phyloP scores from a whole-genome alignment of 1,140 invertebrate species.

The Elymnias hypermnestra region DNA sequence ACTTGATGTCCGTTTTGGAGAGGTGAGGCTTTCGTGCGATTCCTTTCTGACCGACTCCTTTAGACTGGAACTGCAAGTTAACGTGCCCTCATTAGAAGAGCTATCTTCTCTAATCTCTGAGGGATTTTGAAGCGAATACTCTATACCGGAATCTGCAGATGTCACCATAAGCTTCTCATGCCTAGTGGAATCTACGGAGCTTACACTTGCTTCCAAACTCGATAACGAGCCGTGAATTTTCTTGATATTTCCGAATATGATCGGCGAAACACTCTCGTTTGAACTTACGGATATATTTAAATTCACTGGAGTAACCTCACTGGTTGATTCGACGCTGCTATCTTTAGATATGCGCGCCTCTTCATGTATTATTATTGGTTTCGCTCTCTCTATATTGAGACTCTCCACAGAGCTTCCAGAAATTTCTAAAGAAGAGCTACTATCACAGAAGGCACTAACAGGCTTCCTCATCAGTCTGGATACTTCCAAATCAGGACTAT shows the following conservation, averaged over 20 bases:
- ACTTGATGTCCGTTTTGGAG: slow-evolving; percentile 61
- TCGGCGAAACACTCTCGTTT: slow-evolving; percentile 70
- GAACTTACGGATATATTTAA: slow-evolving; percentile 69
- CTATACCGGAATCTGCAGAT: slow-evolving; percentile 71
- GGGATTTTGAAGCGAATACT: slow-evolving; percentile 62
- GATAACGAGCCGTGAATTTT: slow-evolving; percentile 68
- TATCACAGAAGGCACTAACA: slow-evolving; percentile 61
- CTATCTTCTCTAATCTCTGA: slow-evolving; percentile 54
- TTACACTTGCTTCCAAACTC: slow-evolving; percentile 70
- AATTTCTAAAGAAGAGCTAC: slow-evolving; percentile 68
- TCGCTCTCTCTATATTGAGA: slow-evolving; percentile 43
- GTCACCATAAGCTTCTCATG: slow-evolving; percentile 63
- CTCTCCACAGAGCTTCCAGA: slow-evolving; percentile 72
- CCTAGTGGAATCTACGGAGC: slow-evolving; percentile 62
- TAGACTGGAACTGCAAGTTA: slow-evolving; percentile 67
- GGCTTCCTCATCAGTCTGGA: slow-evolving; percentile 65
- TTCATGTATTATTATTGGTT: slow-evolving; percentile 21
- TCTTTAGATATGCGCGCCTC: slow-evolving; percentile 46
- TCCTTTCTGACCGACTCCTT: slow-evolving; percentile 45
- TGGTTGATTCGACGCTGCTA: slow-evolving; percentile 60
- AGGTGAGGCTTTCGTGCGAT: slow-evolving; percentile 47
- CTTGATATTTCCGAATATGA: slow-evolving; percentile 64
- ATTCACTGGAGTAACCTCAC: slow-evolving; percentile 58
- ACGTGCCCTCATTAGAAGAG: slow-evolving; percentile 69
- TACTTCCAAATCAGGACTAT: slow-evolving; percentile 72